Conservation (phyloP, 2,113 vertebrate genomes). For the Camelus dromedarius region DNA sequence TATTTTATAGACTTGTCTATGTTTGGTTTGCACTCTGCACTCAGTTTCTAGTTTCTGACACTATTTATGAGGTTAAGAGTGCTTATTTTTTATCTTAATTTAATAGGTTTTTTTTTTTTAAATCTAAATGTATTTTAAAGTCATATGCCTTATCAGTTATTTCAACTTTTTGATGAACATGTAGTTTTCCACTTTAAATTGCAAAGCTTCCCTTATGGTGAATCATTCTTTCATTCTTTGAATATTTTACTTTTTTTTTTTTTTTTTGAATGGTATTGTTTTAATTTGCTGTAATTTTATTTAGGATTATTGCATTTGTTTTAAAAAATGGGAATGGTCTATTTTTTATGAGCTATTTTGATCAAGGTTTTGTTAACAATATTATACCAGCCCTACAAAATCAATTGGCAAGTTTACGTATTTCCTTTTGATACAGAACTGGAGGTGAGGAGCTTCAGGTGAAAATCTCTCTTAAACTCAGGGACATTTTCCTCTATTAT, state of each 20-base stretch:
- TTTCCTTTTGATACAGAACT: neutral
- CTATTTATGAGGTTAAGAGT: neutral
- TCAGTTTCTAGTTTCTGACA: neutral
- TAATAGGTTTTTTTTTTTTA: neutral
- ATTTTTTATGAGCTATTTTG: neutral
- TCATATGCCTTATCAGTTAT: neutral
- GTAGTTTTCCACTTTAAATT: neutral
- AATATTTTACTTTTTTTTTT: neutral
- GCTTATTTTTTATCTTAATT: slow-evolving; percentile 6
- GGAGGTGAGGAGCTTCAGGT: neutral
- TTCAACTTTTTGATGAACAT: neutral
- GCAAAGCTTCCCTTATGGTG: neutral
- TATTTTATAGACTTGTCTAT: neutral
- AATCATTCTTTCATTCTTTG: neutral
- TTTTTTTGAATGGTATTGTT: neutral
- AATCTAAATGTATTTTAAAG: neutral
- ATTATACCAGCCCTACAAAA: neutral
- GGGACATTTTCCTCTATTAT: neutral
- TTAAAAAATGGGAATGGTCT: neutral
- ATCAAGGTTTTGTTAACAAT: neutral
- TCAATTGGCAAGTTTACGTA: neutral
- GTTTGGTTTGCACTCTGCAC: neutral
- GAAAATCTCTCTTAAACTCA: neutral
- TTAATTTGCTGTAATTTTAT: neutral
- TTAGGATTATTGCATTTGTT: neutral